Percentiles rank a stretch among this genome's conserved stretches.
phyloP scores from a whole-genome alignment of 2,113 vertebrate species.

The Thinocorus orbignyianus region DNA sequence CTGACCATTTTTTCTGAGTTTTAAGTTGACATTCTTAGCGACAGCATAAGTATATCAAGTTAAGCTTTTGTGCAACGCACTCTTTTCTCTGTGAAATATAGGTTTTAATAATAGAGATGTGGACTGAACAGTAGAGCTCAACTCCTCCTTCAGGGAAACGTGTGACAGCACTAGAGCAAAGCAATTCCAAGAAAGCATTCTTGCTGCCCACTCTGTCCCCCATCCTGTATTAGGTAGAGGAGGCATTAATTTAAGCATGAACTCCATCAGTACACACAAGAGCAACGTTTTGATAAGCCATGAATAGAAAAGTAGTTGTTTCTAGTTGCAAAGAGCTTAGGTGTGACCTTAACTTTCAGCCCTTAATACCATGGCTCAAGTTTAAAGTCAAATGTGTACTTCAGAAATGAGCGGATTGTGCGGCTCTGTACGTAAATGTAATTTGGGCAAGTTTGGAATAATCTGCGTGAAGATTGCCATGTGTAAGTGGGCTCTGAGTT shows the following conservation, averaged over 20 bases:
- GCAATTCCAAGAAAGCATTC: not conserved
- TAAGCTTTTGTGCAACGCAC: not conserved
- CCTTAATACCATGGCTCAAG: not conserved
- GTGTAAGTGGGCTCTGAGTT: not conserved
- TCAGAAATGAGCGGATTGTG: not conserved
- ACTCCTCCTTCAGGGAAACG: not conserved
- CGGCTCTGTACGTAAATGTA: not conserved
- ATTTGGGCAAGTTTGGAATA: not conserved
- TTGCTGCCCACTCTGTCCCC: not conserved
- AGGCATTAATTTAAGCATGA: not conserved
- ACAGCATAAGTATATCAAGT: not conserved
- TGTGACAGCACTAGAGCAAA: not conserved
- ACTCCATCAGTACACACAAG: not conserved
- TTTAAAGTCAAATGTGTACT: not conserved
- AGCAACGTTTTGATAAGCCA: not conserved
- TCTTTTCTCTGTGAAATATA: not conserved
- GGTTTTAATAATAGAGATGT: not conserved
- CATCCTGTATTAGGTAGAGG: accelerated
- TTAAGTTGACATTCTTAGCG: not conserved
- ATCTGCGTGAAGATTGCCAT: not conserved
- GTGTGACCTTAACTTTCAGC: not conserved
- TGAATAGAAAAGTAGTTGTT: not conserved
- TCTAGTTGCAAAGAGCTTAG: not conserved
- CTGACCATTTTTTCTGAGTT: not conserved
- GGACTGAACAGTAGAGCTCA: not conserved